Evolutionary conservation across 1,140 invertebrate genomes (phyloP).

Genomic region (Leptinotarsa texana): DNA sequence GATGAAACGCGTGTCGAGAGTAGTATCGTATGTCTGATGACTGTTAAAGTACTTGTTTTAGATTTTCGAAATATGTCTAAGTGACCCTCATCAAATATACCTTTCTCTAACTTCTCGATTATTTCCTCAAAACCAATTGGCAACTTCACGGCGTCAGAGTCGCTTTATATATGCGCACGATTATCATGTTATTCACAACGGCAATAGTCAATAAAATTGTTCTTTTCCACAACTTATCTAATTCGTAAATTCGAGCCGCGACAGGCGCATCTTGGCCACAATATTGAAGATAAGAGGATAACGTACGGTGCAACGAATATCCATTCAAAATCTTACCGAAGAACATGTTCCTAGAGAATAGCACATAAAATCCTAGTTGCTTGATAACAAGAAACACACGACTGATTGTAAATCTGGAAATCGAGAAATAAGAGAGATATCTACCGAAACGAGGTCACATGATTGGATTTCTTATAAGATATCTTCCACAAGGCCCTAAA

Average conservation of each 20-base stretch:
- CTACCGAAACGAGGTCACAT: not conserved
- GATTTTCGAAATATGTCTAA: no score
- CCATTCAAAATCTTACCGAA: constrained; percentile 19
- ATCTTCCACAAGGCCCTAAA: no score
- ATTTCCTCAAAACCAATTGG: no score
- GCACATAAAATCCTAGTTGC: constrained; percentile 23
- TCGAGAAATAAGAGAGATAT: not conserved
- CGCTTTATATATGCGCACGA: not conserved
- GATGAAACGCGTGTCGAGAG: no score
- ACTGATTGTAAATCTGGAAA: constrained; percentile 16
- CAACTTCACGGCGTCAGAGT: not conserved
- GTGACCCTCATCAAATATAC: no score
- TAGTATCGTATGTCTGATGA: no score
- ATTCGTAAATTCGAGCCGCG: constrained; percentile 15
- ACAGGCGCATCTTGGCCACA: constrained; percentile 27
- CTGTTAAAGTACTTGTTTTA: no score
- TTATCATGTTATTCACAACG: constrained; percentile 26
- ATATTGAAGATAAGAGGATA: constrained; percentile 21
- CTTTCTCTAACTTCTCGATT: no score
- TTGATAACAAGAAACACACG: constrained; percentile 15
- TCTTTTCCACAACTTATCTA: constrained; percentile 9
- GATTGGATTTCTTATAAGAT: no score
- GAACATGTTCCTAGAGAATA: constrained; percentile 23
- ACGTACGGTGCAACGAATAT: constrained; percentile 17
- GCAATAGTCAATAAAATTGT: constrained; percentile 26